phyloP scores from a whole-genome alignment of 2,113 vertebrate genomes.

The Mandrillus leucophaeus region DNA sequence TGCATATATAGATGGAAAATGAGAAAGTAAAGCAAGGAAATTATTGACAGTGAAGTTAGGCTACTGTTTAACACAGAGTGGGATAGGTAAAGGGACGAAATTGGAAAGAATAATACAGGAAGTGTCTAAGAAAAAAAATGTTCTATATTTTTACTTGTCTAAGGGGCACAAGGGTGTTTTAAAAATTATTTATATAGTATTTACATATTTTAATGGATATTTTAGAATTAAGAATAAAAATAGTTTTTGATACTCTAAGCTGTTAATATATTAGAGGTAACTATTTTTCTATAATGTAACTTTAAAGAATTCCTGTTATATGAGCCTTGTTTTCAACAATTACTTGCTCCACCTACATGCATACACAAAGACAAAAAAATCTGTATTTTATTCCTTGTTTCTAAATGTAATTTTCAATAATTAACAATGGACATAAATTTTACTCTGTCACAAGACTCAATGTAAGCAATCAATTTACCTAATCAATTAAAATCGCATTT shows the following conservation, averaged over 20 bases:
- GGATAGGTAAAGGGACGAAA: neutral
- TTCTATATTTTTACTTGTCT: neutral
- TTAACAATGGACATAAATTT: neutral
- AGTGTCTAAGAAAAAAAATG: neutral
- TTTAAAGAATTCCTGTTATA: neutral
- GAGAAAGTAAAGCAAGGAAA: neutral
- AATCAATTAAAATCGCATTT: conserved; percentile 2
- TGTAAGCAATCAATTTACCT: neutral
- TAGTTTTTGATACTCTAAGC: neutral
- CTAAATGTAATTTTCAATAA: neutral
- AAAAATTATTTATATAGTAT: neutral
- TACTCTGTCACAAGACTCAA: neutral
- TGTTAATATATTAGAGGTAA: neutral
- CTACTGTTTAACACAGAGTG: neutral
- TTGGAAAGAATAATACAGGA: neutral
- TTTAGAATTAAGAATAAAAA: neutral
- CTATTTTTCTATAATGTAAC: neutral
- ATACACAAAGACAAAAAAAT: neutral
- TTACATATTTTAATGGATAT: neutral
- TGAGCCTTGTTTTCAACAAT: neutral
- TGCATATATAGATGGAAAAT: neutral
- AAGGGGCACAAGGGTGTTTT: neutral
- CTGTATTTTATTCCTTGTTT: neutral
- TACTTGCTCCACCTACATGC: neutral
- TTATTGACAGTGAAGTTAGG: neutral